Percentiles rank a stretch among this genome's conserved stretches.
Conservation (phyloP, 2,113 vertebrate genomes). For the Otis tarda region DNA sequence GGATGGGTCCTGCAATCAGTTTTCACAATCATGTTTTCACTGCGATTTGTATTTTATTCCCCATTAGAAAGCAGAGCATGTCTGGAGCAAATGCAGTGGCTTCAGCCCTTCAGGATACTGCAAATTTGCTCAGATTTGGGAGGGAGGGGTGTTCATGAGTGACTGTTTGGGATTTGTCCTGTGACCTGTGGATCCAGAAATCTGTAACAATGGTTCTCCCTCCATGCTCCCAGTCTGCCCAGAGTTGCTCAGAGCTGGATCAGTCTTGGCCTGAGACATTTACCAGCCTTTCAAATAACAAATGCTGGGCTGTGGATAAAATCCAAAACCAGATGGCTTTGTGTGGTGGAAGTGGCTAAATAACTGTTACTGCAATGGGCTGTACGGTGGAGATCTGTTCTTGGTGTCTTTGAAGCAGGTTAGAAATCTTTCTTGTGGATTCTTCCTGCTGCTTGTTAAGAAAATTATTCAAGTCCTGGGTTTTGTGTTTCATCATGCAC, state of each 20-base stretch:
- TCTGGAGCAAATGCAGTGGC: not conserved
- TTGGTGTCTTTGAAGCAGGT: constrained; percentile 1
- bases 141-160: not conserved
- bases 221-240: not conserved
- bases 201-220: not conserved
- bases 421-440: not conserved
- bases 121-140: not conserved
- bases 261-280: not conserved
- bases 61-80: constrained; percentile 43
- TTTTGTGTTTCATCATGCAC: not conserved
- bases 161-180: not conserved
- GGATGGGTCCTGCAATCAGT: constrained; percentile 59
- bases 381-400: not conserved
- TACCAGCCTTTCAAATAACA: not conserved
- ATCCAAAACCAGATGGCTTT: constrained; percentile 34
- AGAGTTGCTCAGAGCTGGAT: not conserved
- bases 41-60: not conserved
- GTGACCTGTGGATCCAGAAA: not conserved
- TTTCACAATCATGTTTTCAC: constrained; percentile 33
- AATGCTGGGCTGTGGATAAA: not conserved
- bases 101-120: not conserved
- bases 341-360: not conserved
- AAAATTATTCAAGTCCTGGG: not conserved
- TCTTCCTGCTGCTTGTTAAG: not conserved
- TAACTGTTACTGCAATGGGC: not conserved